A percentile compares a stretch with the other conserved stretches of the same genome.
Evolutionary conservation across 2,797 vertebrate species (phyloP).

Genomic region (Acridotheres tristis): DNA sequence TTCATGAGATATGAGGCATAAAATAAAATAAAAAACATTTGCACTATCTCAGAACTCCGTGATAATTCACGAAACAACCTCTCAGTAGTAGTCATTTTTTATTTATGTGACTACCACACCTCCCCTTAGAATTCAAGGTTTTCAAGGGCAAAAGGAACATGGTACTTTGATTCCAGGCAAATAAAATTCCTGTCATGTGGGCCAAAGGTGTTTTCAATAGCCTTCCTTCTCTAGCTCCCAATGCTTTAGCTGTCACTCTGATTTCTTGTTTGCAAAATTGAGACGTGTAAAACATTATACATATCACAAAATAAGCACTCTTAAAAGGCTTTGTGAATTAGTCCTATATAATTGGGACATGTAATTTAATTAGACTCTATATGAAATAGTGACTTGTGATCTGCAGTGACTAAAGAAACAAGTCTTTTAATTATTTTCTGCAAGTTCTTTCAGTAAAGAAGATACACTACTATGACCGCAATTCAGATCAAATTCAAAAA

Average conservation of each 20-base stretch:
- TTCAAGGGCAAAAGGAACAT: neutral
- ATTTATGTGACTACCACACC: neutral
- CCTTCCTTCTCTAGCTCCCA: neutral
- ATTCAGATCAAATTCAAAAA: neutral
- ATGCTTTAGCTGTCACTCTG: neutral
- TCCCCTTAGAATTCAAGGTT: neutral
- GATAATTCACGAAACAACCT: neutral
- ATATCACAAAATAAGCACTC: neutral
- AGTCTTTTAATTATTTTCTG: neutral
- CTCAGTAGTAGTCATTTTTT: neutral
- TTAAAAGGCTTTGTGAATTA: neutral
- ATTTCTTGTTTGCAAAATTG: neutral
- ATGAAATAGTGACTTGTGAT: neutral
- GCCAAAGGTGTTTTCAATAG: neutral
- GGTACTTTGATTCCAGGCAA: neutral
- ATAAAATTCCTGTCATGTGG: neutral
- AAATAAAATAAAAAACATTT: neutral
- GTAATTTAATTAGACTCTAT: neutral
- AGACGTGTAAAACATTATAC: neutral
- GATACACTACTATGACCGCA: neutral
- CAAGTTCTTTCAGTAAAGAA: neutral
- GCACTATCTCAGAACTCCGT: neutral
- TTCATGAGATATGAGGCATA: neutral
- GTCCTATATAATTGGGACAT: neutral
- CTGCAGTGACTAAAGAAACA: neutral